Evolutionary conservation across 1,140 invertebrate genomes (phyloP).

Genomic region (Trypoxylus dichotomus): DNA sequence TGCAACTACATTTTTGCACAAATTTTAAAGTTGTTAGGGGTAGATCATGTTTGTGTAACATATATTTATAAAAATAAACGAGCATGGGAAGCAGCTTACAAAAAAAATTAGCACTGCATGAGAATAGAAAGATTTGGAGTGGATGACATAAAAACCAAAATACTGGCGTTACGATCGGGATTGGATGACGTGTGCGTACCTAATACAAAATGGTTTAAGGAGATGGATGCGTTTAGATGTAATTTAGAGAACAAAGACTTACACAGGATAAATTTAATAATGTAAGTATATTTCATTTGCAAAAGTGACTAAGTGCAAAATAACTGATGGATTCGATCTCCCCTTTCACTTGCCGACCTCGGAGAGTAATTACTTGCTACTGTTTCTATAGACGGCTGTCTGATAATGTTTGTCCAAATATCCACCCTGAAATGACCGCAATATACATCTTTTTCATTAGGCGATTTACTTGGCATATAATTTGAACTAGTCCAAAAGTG

Average conservation of each 20-base stretch:
- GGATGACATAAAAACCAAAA: slow-evolving; percentile 32
- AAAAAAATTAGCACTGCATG: slow-evolving; percentile 27
- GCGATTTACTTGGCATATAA: slow-evolving; percentile 13
- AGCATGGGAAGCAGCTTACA: slow-evolving; percentile 21
- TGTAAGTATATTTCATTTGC: slow-evolving; percentile 24
- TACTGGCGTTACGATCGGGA: slow-evolving; percentile 24
- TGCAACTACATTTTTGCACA: slow-evolving; percentile 29
- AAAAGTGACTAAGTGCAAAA: too few species aligned
- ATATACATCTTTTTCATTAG: slow-evolving; percentile 28
- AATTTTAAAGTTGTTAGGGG: too few species aligned
- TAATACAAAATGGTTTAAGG: slow-evolving; percentile 32
- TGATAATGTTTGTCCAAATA: slow-evolving; percentile 23
- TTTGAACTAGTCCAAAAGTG: slow-evolving; percentile 29
- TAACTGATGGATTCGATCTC: background rate
- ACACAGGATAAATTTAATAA: slow-evolving; percentile 18
- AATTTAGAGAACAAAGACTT: slow-evolving; percentile 4
- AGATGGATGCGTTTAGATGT: slow-evolving; percentile 21
- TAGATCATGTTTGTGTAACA: slow-evolving; percentile 28
- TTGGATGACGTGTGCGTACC: slow-evolving; percentile 44
- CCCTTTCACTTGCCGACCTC: background rate
- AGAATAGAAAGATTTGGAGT: slow-evolving; percentile 27
- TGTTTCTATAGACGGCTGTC: background rate
- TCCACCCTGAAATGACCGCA: background rate
- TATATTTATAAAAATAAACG: slow-evolving; percentile 34
- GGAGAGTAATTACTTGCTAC: slow-evolving; percentile 2